A percentile compares a stretch with the other conserved stretches of the same genome.
Conservation (phyloP, 2,113 vertebrate genomes). For the Tachuris rubrigastra region DNA sequence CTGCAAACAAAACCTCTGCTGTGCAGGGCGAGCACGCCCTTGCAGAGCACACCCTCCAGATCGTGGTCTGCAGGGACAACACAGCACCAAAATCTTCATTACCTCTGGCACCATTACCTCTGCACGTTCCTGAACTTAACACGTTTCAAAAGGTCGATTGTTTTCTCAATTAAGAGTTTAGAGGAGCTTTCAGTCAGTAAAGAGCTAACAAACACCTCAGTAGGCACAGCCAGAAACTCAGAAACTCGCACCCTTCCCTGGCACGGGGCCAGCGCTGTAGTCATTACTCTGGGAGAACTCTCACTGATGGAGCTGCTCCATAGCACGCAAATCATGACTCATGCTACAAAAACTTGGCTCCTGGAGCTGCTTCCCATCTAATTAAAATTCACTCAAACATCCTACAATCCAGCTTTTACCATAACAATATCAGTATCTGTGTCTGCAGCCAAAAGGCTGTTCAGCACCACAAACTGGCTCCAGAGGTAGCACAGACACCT, state of each 20-base stretch:
- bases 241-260: background rate
- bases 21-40: background rate
- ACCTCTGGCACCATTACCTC: background rate
- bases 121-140: background rate
- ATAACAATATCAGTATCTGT: background rate
- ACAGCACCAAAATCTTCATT: background rate
- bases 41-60: background rate
- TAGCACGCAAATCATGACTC: constrained; percentile 27
- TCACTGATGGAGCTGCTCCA: constrained; percentile 27
- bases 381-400: constrained; percentile 57
- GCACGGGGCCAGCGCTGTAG: background rate
- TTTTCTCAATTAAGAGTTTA: background rate
- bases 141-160: background rate
- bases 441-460: background rate
- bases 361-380: constrained; percentile 51
- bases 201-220: background rate
- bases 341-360: constrained; percentile 49
- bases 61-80: rapidly evolving
- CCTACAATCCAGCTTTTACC: constrained; percentile 38
- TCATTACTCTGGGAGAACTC: constrained; percentile 29
- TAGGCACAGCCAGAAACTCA: background rate
- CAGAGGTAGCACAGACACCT: background rate
- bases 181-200: background rate
- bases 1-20: background rate
- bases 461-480: constrained; percentile 3